These are phyloP conservation scores for Melanogrammus aeglefinus DNA, from an alignment of 2,797 vertebrate species.

Conservation along the genomic window DNA sequence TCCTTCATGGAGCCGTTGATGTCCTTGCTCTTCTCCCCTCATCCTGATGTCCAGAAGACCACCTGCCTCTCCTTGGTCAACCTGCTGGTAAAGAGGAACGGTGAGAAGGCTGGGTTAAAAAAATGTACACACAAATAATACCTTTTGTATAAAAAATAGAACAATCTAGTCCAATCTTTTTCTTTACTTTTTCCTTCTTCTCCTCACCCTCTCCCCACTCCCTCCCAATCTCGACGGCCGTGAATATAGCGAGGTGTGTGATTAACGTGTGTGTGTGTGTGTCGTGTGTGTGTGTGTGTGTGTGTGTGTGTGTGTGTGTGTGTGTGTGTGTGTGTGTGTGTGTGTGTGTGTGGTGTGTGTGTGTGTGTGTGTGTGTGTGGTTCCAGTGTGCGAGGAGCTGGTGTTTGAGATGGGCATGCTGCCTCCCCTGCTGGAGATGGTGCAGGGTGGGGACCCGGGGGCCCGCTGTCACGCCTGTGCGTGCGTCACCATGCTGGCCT, in stretches of 20 bases:
- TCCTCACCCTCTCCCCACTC: too few relatives aligned
- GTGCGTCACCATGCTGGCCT: slow-evolving; percentile 73
- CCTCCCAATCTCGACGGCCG: too few relatives aligned
- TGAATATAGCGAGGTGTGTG: too few relatives aligned
- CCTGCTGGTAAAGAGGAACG: slow-evolving; percentile 74
- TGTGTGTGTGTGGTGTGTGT: too few relatives aligned
- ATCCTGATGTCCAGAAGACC: slow-evolving; percentile 76
- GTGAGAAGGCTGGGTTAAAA: slow-evolving; percentile 49
- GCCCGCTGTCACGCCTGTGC: slow-evolving; percentile 80
- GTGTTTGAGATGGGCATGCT: slow-evolving; percentile 78
- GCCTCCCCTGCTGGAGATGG: slow-evolving; percentile 76
- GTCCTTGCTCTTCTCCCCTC: slow-evolving; percentile 69
- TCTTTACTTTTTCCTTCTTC: not conserved
- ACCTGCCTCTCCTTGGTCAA: slow-evolving; percentile 74
- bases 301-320: too few relatives aligned
- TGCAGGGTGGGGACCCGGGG: slow-evolving; percentile 73
- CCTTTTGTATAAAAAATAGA: too few relatives aligned
- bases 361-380: not conserved
- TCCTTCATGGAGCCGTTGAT: slow-evolving; percentile 72
- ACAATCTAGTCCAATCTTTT: too few relatives aligned
- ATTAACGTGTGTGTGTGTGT: too few relatives aligned
- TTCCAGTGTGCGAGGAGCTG: slow-evolving; percentile 70
- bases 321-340: not conserved
- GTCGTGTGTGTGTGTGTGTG: too few relatives aligned
- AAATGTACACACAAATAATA: not conserved